Evolutionary conservation across 2,797 vertebrate species (phyloP), one percentile per base, ranked within the genome.

Genomic region (Onychomys leucogaster): DNA sequence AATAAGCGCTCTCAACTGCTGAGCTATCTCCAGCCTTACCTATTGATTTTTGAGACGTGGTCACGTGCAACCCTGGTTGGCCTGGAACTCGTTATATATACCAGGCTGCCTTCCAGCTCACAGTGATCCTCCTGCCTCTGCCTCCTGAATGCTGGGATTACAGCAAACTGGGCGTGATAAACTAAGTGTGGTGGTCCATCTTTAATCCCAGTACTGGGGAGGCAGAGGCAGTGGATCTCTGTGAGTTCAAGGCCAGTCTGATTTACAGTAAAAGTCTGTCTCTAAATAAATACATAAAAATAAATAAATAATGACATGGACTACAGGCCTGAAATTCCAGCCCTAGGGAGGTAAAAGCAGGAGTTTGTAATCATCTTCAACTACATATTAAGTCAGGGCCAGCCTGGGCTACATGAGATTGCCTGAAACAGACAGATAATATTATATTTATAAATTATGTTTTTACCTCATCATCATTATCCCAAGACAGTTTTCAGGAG

Each of bases 401-500:
- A 59, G 52, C 11, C 34, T 57, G 52, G 49, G 34, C 34, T 57
- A 6, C 10, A 25, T 37, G 34, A 81, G n/a, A 59, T 55, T 57
- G 34, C 34, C 52, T 81, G 21, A 6, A 25, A 80, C 6, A 37
- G 52, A n/a, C 52, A 80, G 34, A 75, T 52, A 89, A 93, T 87
- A 90, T 55, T 77, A 4, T 94, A 59, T n/a, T 90, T 77, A 80
- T 90, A 46, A 96, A 86, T 91, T 32, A 32, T 77, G 5, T 37
- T 81, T 59, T 6, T 37, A 55, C 34, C 34, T 6, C 21, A 59
- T 37, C 78, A 57, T 59, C 78, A 57, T 37, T 81, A 34, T 57
- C 37, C 52, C 78, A 81, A 21, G 41, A 12, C 21, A 37, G 52
- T 34, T 81, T 77, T 57, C 34, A 11, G 52, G 49, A 57, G 32